These are phyloP conservation scores for Mongoloraphidia duomilia DNA, from an alignment of 2,888 invertebrate genomes.

Conservation along the genomic window DNA sequence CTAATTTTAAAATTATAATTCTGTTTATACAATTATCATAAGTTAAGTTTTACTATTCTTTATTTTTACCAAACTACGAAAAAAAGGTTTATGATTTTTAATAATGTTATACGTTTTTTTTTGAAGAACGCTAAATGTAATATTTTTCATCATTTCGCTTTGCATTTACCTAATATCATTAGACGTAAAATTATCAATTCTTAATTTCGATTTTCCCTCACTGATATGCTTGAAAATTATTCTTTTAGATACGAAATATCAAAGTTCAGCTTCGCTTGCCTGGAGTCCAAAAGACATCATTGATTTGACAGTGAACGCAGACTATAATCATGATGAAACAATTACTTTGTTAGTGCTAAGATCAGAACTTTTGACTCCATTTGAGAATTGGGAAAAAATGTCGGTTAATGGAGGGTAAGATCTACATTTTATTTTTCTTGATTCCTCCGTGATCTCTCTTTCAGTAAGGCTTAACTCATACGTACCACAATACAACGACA, in stretches of 20 bases:
- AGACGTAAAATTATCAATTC: background rate
- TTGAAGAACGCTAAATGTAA: background rate
- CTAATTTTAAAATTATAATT: no score
- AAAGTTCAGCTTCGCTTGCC: constrained; percentile 35
- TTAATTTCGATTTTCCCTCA: background rate
- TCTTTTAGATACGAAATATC: background rate
- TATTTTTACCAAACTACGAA: no score
- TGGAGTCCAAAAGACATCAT: constrained; percentile 56
- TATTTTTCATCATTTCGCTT: background rate
- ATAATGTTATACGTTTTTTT: background rate
- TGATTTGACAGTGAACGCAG: constrained; percentile 41
- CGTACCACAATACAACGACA: no score
- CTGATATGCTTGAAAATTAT: background rate
- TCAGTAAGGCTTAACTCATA: no score
- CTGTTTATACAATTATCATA: no score
- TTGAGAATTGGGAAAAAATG: constrained; percentile 41
- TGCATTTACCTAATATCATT: background rate
- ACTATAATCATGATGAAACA: constrained; percentile 36
- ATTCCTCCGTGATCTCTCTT: background rate
- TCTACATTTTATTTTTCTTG: constrained; percentile 7
- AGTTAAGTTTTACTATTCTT: no score
- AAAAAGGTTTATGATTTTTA: no score
- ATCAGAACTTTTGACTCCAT: constrained; percentile 37
- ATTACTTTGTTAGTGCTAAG: constrained; percentile 31
- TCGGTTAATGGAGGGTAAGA: constrained; percentile 34